These are phyloP conservation scores for Hyperopisus bebe DNA, from an alignment of 2,113 vertebrate species.

Conservation along the genomic window DNA sequence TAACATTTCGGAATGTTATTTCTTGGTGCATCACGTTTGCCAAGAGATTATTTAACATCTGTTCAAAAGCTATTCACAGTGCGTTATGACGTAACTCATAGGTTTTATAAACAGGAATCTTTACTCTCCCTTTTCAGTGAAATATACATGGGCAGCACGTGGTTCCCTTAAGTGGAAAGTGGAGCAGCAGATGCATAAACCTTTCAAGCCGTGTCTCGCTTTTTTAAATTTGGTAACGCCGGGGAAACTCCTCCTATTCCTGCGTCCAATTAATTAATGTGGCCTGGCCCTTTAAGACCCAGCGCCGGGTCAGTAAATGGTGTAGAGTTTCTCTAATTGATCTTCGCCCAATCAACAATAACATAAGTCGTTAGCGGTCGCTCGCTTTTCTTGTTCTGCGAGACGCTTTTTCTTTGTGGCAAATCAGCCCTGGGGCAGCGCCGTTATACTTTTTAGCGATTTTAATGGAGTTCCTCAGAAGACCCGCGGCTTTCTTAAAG, in stretches of 20 bases:
- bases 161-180: conserved; percentile 39
- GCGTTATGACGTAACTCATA: conserved; percentile 12
- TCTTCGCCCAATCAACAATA: conserved; percentile 73
- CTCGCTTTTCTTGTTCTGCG: conserved; percentile 46
- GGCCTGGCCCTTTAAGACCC: conserved; percentile 74
- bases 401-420: conserved; percentile 48
- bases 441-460: conserved; percentile 48
- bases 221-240: conserved; percentile 44
- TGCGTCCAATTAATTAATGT: conserved; percentile 70
- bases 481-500: conserved; percentile 48
- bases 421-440: conserved; percentile 47
- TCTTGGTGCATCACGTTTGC: neutral
- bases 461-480: conserved; percentile 60
- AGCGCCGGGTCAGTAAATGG: conserved; percentile 63
- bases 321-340: conserved; percentile 72
- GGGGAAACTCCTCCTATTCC: conserved; percentile 71
- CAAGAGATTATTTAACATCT: conserved; percentile 16
- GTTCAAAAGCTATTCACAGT: neutral
- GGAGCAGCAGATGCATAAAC: conserved; percentile 62
- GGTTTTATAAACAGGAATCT: conserved; percentile 37
- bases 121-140: conserved; percentile 45
- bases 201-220: conserved; percentile 48
- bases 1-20: neutral
- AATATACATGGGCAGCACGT: conserved; percentile 41
- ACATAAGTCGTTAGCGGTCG: conserved; percentile 70